Base-by-base conservation (phyloP, 1,140 invertebrate species). In the Drosophila sproati region DNA sequence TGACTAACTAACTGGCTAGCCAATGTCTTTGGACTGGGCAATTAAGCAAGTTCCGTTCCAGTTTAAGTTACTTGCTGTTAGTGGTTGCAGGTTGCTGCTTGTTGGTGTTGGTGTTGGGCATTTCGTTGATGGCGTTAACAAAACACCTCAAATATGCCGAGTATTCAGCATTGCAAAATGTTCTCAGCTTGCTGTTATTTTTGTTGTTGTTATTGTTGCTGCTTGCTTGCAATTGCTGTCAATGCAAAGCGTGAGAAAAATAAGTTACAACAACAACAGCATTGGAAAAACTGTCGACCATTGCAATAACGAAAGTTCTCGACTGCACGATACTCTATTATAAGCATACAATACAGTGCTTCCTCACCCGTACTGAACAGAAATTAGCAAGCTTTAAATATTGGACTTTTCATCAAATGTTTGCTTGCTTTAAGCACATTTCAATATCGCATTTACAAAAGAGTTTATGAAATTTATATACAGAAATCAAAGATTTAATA, bases 41-140 rank as follows among this genome's bases (percentile, higher is more conserved):
- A 81, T 85, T 85, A 85, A 80, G 73, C 73, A 71, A 83, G 81
- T 85, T 85, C 81, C 81, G 81, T 85, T 85, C 81, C 81, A 85
- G 73, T 85, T 85, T 78, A 57, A 35, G 60, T 51, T 43, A 55
- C 48, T 72, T 61, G 79, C 54, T 73, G 55, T 31, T 41, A 50
- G 43, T 29, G 45, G 20, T 55, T 37, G 39, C 12, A 10, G 55
- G 55, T 57, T 39, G 34, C 6, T 20, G 32, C 37, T 62, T 60
- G 57, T 12, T 63, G 48, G 35, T 50, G 31, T 47, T 45, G 55
- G 20, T 68, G 31, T 69, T 28, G 66, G 10, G 20, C 34, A 37
- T 59, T 41, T 28, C 10, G 62, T 39, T 61, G 47, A 35, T 66
- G 70, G 72, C 43, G 66, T 70, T 57, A 62, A 69, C 66, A 55